These are phyloP conservation scores for Nomada fucata DNA, from an alignment of 2,888 invertebrate species.

Conservation along the genomic window DNA sequence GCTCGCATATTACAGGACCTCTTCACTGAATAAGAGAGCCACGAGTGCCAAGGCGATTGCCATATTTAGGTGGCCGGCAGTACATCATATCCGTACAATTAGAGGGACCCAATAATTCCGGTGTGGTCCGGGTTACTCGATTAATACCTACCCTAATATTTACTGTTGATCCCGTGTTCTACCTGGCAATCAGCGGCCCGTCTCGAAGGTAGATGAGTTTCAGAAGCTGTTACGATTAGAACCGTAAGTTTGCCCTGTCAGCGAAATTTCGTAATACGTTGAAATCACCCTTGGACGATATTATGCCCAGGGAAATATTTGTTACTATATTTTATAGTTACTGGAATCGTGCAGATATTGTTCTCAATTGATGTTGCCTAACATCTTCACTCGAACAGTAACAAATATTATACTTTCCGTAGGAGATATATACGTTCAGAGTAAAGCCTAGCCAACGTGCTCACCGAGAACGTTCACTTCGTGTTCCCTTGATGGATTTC, in stretches of 20 bases:
- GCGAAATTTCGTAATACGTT: neutral
- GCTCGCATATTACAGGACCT: slow-evolving; percentile 35
- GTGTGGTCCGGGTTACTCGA: slow-evolving; percentile 18
- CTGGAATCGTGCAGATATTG: no score
- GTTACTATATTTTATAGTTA: no score
- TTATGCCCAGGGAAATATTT: no score
- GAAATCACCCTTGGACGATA: neutral
- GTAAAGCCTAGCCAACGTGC: slow-evolving; percentile 1
- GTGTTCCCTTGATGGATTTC: no score
- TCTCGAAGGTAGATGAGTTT: slow-evolving; percentile 11
- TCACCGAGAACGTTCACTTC: neutral
- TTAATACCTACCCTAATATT: slow-evolving; percentile 45
- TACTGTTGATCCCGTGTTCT: slow-evolving; percentile 3
- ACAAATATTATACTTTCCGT: neutral
- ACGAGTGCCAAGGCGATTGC: slow-evolving; percentile 17
- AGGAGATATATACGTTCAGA: neutral
- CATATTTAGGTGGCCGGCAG: slow-evolving; percentile 17
- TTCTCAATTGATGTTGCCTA: no score
- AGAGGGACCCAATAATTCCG: slow-evolving; percentile 19
- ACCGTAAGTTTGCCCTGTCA: neutral
- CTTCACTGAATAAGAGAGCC: slow-evolving; percentile 8
- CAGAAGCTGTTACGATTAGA: neutral
- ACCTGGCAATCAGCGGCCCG: slow-evolving; percentile 11
- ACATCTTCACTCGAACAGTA: no score
- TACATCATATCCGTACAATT: slow-evolving; percentile 30